phyloP scores from a whole-genome alignment of 1,140 invertebrate species.

The Zaprionus capensis region DNA sequence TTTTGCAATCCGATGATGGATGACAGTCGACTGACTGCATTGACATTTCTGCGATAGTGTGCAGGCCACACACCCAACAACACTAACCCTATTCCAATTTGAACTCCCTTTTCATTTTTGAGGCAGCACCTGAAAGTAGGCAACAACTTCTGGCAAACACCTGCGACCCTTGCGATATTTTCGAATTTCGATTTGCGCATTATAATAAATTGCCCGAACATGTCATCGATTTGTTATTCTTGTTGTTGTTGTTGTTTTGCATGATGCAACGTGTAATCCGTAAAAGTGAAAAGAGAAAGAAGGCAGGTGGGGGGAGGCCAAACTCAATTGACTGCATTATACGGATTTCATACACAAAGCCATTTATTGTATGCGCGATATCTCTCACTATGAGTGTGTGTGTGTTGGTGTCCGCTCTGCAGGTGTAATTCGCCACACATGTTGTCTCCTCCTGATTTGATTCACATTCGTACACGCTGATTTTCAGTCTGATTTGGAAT shows the following conservation, averaged over 20 bases:
- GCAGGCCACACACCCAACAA: background rate
- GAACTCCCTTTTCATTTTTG: background rate
- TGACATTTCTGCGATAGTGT: background rate
- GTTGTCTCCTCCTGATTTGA: slow-evolving; percentile 51
- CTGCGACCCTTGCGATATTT: slow-evolving; percentile 23
- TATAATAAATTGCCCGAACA: slow-evolving; percentile 61
- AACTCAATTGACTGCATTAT: slow-evolving; percentile 79
- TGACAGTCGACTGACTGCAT: slow-evolving; percentile 25
- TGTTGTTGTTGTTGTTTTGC: slow-evolving; percentile 50
- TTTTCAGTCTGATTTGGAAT: slow-evolving; percentile 26
- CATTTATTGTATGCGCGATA: background rate
- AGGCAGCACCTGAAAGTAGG: slow-evolving; percentile 3
- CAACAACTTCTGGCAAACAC: slow-evolving; percentile 16
- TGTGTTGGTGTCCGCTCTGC: slow-evolving; percentile 30
- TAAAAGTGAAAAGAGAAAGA: background rate
- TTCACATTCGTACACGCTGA: slow-evolving; percentile 43
- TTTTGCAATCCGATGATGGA: slow-evolving; percentile 39
- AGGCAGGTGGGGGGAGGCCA: slow-evolving; percentile 6
- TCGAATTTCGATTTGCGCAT: slow-evolving; percentile 40
- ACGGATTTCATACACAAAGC: slow-evolving; percentile 26
- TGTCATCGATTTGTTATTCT: slow-evolving; percentile 6
- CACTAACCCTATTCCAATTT: background rate
- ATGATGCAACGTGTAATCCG: slow-evolving; percentile 42
- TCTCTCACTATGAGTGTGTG: background rate
- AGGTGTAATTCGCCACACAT: slow-evolving; percentile 54